These are phyloP conservation scores for Phenganax subtilis DNA, from an alignment of 92 coral and sea anemone genomes.

Conservation along the genomic window DNA sequence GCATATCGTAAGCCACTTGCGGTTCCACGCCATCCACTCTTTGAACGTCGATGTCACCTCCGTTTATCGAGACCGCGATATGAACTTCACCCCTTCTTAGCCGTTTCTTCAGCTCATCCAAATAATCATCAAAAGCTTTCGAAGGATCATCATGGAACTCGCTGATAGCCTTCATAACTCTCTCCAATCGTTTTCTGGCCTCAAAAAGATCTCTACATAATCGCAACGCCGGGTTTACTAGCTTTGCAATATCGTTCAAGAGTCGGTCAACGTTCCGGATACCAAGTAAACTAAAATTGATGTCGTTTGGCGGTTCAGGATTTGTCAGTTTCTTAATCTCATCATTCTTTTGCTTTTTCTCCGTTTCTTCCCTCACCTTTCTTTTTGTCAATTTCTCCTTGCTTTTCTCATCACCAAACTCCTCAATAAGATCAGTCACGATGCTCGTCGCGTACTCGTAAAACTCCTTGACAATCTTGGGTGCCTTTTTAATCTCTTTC, in stretches of 20 bases:
- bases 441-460: conserved; percentile 27
- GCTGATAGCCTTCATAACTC: conserved; percentile 28
- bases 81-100: conserved; percentile 22
- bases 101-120: conserved; percentile 31
- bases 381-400: conserved; percentile 1
- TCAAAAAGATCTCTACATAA: conserved; percentile 18
- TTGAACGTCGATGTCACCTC: conserved; percentile 1
- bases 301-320: conserved; percentile 31
- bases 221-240: conserved; percentile 25
- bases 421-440: conserved; percentile 15
- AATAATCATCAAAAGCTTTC: conserved; percentile 34
- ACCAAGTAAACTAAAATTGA: conserved; percentile 24
- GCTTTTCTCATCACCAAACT: conserved; percentile 24
- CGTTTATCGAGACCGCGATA: conserved; percentile 6
- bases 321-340: neutral
- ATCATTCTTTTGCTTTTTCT: neutral
- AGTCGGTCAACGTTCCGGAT: conserved; percentile 10
- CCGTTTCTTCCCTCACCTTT: neutral
- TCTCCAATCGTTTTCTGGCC: conserved; percentile 15
- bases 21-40: conserved; percentile 35
- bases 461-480: conserved; percentile 17
- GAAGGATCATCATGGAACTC: conserved; percentile 27
- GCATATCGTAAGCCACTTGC: conserved; percentile 9
- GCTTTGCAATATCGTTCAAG: conserved; percentile 22
- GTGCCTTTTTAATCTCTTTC: conserved; percentile 2